Percentiles rank a stretch among this genome's conserved stretches.
These are phyloP conservation scores for Chelonia mydas DNA, from an alignment of 2,797 vertebrate species.

Conservation along the genomic window DNA sequence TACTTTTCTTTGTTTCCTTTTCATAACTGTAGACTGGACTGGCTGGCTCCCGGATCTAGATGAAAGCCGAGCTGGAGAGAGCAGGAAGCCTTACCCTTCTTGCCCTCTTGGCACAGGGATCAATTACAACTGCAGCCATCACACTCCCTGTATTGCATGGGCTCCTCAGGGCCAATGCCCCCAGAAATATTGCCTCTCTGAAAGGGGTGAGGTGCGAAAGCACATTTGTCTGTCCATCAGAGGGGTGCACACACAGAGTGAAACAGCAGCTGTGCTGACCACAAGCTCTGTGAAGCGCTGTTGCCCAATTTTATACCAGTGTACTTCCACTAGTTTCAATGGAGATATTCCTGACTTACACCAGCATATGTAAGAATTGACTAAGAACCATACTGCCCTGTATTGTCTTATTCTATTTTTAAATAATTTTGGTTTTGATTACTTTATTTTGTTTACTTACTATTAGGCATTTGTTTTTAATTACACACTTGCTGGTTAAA, in stretches of 20 bases:
- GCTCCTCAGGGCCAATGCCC: accelerated
- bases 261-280: accelerated
- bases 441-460: neutral
- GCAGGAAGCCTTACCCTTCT: neutral
- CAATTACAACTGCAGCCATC: neutral
- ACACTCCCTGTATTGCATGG: neutral
- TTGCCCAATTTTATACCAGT: neutral
- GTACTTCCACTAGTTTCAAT: neutral
- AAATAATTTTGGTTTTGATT: no score
- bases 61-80: neutral
- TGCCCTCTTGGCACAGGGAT: neutral
- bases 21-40: neutral
- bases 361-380: no score
- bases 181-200: neutral
- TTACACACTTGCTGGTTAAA: neutral
- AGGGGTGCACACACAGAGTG: neutral
- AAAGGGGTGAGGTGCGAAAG: neutral
- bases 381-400: no score
- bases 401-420: no score
- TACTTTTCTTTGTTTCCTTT: neutral
- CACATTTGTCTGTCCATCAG: accelerated
- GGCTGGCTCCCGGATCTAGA: accelerated
- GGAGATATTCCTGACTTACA: neutral
- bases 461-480: accelerated
- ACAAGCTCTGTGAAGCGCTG: accelerated